phyloP scores from a whole-genome alignment of 2,888 invertebrate genomes.

The Polietes domitor region DNA sequence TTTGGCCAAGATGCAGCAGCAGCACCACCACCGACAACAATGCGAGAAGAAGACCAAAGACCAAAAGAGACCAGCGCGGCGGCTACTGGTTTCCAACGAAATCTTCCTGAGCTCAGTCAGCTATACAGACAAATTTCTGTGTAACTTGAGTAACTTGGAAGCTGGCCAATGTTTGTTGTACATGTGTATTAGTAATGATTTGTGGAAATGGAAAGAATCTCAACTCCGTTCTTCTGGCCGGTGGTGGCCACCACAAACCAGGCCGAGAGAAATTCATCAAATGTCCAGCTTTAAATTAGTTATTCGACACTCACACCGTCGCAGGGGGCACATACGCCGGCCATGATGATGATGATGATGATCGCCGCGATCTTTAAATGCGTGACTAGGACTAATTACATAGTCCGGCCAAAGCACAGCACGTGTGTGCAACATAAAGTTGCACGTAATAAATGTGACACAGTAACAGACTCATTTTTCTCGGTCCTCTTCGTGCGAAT shows the following conservation, averaged over 20 bases:
- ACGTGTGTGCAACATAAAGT: slow-evolving; percentile 56
- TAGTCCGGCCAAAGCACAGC: slow-evolving; percentile 61
- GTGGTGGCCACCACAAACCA: slow-evolving; percentile 9
- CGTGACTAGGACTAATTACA: slow-evolving; percentile 79
- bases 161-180: slow-evolving; percentile 56
- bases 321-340: not conserved
- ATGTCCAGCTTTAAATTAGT: slow-evolving; percentile 31
- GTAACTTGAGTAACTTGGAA: slow-evolving; percentile 79
- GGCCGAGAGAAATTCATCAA: slow-evolving; percentile 39
- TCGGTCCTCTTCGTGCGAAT: slow-evolving; percentile 72
- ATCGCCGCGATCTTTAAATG: slow-evolving; percentile 58
- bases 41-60: not conserved
- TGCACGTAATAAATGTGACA: slow-evolving; percentile 50
- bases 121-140: slow-evolving; percentile 76
- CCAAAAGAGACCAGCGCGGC: not conserved
- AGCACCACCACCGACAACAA: not conserved
- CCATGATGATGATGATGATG: not conserved
- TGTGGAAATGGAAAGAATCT: slow-evolving; percentile 28
- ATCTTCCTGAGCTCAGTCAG: not conserved
- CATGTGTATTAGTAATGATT: slow-evolving; percentile 37
- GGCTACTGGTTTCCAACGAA: slow-evolving; percentile 62
- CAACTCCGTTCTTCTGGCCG: not conserved
- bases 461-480: slow-evolving; percentile 48
- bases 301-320: slow-evolving; percentile 31
- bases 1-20: slow-evolving; percentile 1